A percentile compares a stretch with the other conserved stretches of the same genome.
Evolutionary conservation across 2,113 vertebrate species (phyloP).

Genomic region (Parus major): DNA sequence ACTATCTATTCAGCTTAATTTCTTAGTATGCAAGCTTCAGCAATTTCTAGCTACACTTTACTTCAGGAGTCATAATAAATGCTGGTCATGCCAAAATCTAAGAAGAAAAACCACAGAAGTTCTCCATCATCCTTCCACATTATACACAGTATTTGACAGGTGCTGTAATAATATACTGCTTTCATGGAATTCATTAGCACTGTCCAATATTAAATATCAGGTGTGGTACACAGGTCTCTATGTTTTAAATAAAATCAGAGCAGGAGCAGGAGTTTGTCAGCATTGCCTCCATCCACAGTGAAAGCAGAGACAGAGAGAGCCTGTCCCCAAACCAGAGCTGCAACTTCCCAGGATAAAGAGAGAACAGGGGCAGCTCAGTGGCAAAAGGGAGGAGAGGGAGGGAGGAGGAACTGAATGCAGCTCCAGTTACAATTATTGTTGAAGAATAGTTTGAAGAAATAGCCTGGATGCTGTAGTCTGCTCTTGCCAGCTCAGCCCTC

Average conservation of each 20-base stretch:
- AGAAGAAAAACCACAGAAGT: neutral
- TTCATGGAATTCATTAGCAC: neutral
- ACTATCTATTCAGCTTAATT: slow-evolving; percentile 11
- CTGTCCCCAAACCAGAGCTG: neutral
- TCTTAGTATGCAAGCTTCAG: slow-evolving; percentile 26
- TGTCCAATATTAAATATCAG: neutral
- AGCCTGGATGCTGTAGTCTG: neutral
- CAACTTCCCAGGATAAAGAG: neutral
- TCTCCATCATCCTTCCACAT: neutral
- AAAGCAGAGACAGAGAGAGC: neutral
- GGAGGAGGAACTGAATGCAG: neutral
- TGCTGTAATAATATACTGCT: neutral
- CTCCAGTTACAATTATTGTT: neutral
- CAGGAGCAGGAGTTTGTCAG: neutral
- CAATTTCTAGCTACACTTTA: neutral
- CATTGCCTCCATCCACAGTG: neutral
- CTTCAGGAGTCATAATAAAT: slow-evolving; percentile 42
- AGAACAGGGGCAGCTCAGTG: neutral
- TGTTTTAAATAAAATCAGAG: neutral
- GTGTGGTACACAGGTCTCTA: neutral
- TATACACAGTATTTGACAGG: neutral
- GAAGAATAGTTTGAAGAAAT: neutral
- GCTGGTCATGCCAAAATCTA: slow-evolving; percentile 42
- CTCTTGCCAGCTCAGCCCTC: neutral
- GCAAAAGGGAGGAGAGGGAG: neutral